A percentile compares a stretch with the other conserved stretches of the same genome.
These are phyloP conservation scores for Tiphia femorata DNA, from an alignment of 2,888 invertebrate species.

Conservation along the genomic window DNA sequence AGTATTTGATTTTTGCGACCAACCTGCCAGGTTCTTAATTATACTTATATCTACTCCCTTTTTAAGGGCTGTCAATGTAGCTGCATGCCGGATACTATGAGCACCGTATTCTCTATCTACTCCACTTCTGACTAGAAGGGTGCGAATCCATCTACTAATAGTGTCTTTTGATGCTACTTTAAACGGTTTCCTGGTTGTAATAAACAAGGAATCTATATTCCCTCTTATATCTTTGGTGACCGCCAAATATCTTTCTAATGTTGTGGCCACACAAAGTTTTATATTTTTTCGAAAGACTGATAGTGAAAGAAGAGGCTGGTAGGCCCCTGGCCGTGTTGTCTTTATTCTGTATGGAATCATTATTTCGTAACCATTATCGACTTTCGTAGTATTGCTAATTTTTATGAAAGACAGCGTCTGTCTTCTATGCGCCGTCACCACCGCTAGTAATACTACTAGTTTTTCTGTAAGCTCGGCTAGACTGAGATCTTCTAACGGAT, in stretches of 20 bases:
- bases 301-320: conserved; percentile 21
- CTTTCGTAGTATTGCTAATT: conserved; percentile 16
- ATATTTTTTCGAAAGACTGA: conserved; percentile 25
- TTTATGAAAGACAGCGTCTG: conserved; percentile 27
- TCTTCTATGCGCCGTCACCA: conserved; percentile 32
- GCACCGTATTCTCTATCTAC: conserved; percentile 16
- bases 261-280: conserved; percentile 24
- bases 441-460: conserved; percentile 18
- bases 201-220: conserved; percentile 7
- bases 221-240: conserved; percentile 15
- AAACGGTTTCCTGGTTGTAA: conserved; percentile 24
- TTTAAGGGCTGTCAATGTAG: conserved; percentile 23
- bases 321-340: conserved; percentile 5
- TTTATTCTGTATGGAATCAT: conserved; percentile 22
- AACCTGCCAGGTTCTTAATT: conserved; percentile 22
- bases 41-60: conserved; percentile 20
- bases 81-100: conserved; percentile 27
- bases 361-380: conserved; percentile 18
- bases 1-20: too few relatives aligned
- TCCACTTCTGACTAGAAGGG: conserved; percentile 14
- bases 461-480: conserved; percentile 17
- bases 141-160: conserved; percentile 29
- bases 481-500: conserved; percentile 9
- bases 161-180: conserved; percentile 15
- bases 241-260: conserved; percentile 21